Evolutionary conservation across 2,888 invertebrate species (phyloP).

Genomic region (Cheilosia variabilis): DNA sequence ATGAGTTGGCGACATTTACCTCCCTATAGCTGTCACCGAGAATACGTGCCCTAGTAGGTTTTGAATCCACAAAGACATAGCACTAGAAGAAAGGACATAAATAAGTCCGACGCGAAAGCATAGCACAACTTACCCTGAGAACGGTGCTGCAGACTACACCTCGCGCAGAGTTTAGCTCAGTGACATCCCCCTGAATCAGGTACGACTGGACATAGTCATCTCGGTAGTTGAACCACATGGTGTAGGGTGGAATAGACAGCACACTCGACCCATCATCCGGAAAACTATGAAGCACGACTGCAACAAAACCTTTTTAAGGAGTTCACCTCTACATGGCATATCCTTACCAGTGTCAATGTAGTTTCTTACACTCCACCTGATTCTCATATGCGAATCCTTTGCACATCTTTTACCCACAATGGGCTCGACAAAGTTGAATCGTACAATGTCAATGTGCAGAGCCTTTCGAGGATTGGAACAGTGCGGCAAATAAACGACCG

Average conservation of each 20-base stretch:
- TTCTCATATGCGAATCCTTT: conserved; percentile 37
- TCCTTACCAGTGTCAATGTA: conserved; percentile 58
- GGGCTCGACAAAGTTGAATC: conserved; percentile 75
- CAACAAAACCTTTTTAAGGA: not conserved
- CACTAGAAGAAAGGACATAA: conserved; percentile 62
- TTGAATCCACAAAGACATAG: conserved; percentile 76
- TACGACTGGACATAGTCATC: conserved; percentile 76
- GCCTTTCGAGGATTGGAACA: conserved; percentile 74
- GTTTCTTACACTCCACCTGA: conserved; percentile 76
- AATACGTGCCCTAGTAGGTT: conserved; percentile 71
- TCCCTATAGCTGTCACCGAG: conserved; percentile 71
- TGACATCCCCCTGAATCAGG: conserved; percentile 54
- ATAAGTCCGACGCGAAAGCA: not conserved
- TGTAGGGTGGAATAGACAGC: conserved; percentile 75
- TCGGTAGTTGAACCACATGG: conserved; percentile 76
- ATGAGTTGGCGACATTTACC: conserved; percentile 47
- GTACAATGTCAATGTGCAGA: conserved; percentile 76
- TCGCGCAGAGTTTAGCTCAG: conserved; percentile 1
- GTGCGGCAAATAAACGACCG: conserved; percentile 67
- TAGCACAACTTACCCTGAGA: conserved; percentile 14
- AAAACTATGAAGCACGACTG: conserved; percentile 75
- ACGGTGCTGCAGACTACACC: conserved; percentile 5
- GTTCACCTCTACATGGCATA: no score
- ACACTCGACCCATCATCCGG: conserved; percentile 17
- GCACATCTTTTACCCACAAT: conserved; percentile 71